phyloP scores from a whole-genome alignment of 1,140 invertebrate genomes.

The Drosophila kikkawai region DNA sequence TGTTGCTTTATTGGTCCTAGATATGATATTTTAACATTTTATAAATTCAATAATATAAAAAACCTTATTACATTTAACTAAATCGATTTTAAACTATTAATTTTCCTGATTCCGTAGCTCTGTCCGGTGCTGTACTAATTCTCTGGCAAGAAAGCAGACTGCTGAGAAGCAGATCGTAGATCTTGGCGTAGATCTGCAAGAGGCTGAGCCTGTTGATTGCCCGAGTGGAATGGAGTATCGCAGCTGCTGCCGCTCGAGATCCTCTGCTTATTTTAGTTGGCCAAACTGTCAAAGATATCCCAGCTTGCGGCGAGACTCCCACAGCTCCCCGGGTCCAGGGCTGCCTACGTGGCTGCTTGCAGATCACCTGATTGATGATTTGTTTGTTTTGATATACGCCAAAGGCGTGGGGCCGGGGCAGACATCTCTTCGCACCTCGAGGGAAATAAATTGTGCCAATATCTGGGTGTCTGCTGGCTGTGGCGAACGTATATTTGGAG shows the following conservation, averaged over 20 bases:
- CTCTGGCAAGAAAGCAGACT: constrained; percentile 59
- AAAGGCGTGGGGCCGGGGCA: constrained; percentile 13
- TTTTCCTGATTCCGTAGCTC: background rate
- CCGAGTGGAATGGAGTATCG: constrained; percentile 72
- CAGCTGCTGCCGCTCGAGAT: constrained; percentile 50
- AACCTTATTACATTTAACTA: too few species aligned
- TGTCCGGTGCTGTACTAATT: constrained; percentile 30
- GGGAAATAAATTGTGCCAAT: constrained; percentile 63
- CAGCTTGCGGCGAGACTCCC: constrained; percentile 55
- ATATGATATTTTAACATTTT: too few species aligned
- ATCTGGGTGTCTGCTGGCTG: constrained; percentile 29
- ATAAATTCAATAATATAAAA: too few species aligned
- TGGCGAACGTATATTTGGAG: constrained; percentile 44
- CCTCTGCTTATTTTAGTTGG: constrained; percentile 65
- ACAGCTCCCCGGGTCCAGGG: constrained; percentile 5
- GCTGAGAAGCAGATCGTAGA: constrained; percentile 42
- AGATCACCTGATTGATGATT: constrained; percentile 84
- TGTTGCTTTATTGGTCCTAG: too few species aligned
- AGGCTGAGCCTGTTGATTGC: constrained; percentile 75
- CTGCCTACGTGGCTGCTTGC: constrained; percentile 33
- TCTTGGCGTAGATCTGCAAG: constrained; percentile 1
- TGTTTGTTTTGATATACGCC: constrained; percentile 81
- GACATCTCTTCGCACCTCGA: constrained; percentile 71
- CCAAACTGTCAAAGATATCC: constrained; percentile 80
- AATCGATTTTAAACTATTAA: too few species aligned